Evolutionary conservation across 92 coral and sea anemone species (phyloP), one percentile per base, ranked within the genome.

Genomic region (Paragorgia papillata): DNA sequence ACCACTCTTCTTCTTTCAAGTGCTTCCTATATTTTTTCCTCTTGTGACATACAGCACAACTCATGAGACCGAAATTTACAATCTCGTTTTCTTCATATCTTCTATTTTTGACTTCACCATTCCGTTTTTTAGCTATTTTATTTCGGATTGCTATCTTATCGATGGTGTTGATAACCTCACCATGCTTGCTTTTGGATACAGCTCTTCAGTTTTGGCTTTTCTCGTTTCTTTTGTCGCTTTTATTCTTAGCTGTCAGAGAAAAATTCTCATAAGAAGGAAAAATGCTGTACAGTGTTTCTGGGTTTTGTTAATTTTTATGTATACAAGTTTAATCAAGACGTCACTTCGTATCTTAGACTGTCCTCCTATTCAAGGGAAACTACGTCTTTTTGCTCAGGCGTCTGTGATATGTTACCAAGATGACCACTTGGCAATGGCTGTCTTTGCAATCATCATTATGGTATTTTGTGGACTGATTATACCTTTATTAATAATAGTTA

Each of bases 1-100:
- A 3, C 99, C 99, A 22, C 81, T 95, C 57, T 95, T 95, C 77
- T 92, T 91, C 66, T 95, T 95, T 73, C 99, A 95, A 70, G 88
- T 95, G 53, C 89, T 95, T 40, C 97, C 99, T 10, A 88, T 91
- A 46, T 69, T 95, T 30, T 87, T 91, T 32, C 57, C 76, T 18
- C 97, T 95, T 0, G 44, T 33, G 28, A n/a, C n/a, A n/a, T n/a
- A n/a, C n/a, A n/a, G n/a, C n/a, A 46, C 75, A 6, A 26, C 76
- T 0, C 1, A 69, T 18, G 60, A 20, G 18, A 85, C 66, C 55
- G 85, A 73, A 22, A 58, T 65, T n/a, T 96, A 91, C n/a, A 40
- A 59, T 9, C 66, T 84, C 6, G 90, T 91, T 22, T 9, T 77
- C 55, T 78, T 82, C 56, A 60, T 89, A 35, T 71, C 90, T 0